A percentile compares a stretch with the other conserved stretches of the same genome.
These are phyloP conservation scores for Pseudolaguvia tuberculata DNA, from an alignment of 2,113 vertebrate genomes.

Conservation along the genomic window DNA sequence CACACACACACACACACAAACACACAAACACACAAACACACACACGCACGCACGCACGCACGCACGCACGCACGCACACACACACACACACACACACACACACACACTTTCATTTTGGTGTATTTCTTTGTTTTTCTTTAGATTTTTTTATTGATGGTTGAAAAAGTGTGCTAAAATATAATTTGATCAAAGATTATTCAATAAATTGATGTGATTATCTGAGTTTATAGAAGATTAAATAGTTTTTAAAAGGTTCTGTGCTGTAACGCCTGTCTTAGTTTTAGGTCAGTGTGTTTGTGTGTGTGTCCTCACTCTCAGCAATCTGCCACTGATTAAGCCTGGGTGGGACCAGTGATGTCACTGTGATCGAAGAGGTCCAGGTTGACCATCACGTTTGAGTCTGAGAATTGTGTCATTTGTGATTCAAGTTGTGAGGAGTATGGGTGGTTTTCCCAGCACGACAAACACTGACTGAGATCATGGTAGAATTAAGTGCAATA, in stretches of 20 bases:
- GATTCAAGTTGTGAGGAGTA: constrained; percentile 53
- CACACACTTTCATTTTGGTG: neutral
- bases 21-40: too few species aligned
- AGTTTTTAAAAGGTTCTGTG: constrained; percentile 19
- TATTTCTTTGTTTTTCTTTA: neutral
- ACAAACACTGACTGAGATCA: constrained; percentile 51
- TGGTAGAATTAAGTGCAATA: constrained; percentile 44
- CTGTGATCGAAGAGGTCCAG: constrained; percentile 60
- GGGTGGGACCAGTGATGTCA: constrained; percentile 68
- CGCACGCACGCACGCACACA: too few species aligned
- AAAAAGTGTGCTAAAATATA: neutral
- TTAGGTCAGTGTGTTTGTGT: constrained; percentile 41
- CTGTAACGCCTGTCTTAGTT: constrained; percentile 35
- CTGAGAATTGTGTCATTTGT: constrained; percentile 61
- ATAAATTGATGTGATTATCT: constrained; percentile 1
- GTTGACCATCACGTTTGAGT: constrained; percentile 61
- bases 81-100: too few species aligned
- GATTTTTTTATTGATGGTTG: neutral
- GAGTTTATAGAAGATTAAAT: neutral
- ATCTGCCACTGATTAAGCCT: constrained; percentile 69
- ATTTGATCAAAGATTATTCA: neutral
- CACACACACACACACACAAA: too few species aligned
- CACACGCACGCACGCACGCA: too few species aligned
- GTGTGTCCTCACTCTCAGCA: constrained; percentile 55
- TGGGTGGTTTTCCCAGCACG: constrained; percentile 43